Evolutionary conservation across 1,140 invertebrate genomes (phyloP), one percentile per base, ranked within the genome.

Genomic region (Drosophila pectinifera): DNA sequence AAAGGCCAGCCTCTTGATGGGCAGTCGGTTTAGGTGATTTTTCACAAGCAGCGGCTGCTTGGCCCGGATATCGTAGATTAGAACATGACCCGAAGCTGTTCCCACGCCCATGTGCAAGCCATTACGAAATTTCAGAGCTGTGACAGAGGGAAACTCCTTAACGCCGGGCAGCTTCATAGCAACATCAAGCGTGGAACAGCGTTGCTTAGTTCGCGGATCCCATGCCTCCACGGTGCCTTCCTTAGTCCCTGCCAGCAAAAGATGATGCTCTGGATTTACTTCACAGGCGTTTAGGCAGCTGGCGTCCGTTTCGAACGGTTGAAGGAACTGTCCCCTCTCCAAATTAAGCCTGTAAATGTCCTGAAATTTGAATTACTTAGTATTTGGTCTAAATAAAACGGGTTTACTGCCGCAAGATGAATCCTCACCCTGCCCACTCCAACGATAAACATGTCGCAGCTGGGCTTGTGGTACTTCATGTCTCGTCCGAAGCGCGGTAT

Each of bases 401-500:
- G 4, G 18, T 34, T 10, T 10, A 1, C 2, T 53, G 4, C 4
- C 8, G 13, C 1, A 22, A 34, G n/a, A 4, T 2, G 4, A 8
- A 39, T 34, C 53, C 93, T 93, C 92, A 96, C 95, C 59, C 93
- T 93, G 31, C 97, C 96, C 65, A 95, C 95, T 67, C 98, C 98
- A 79, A 97, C 98, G 75, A 99, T 93, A 93, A 96, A 98, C 59
- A 99, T 93, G 93, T 99, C 98, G 95, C 97, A 98, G 14, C 96
- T 96, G 18, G 96, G 95, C 85, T 95, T 94, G 93, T 99, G 97
- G 92, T 98, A 99, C 64, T 96, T 95, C 93, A 99, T 94, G 92
- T 99, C 99, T 67, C 98, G 94, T 1, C 98, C 98, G 94, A 97
- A 98, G 92, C 97, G 96, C 10, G 99, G 99, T 82, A 99, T 97